Conservation (phyloP, 2,797 vertebrate genomes). For the Squalus acanthias region DNA sequence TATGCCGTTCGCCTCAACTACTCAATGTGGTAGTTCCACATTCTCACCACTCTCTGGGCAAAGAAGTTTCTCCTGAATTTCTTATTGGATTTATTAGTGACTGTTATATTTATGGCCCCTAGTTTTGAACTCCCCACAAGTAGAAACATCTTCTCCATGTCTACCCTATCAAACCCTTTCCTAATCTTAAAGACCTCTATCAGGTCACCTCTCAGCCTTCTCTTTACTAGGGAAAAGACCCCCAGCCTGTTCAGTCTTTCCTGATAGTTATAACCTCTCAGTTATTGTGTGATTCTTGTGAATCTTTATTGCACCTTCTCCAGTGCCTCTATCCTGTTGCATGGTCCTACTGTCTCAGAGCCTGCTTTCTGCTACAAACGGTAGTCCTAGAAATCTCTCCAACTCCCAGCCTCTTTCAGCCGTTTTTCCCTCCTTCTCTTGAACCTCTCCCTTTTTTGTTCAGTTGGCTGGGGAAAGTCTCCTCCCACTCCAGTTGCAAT, state of each 20-base stretch:
- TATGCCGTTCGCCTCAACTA: background rate
- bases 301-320: background rate
- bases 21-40: background rate
- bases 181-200: too few relatives aligned
- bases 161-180: background rate
- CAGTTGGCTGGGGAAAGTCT: background rate
- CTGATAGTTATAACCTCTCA: background rate
- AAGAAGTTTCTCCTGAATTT: background rate
- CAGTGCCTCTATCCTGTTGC: background rate
- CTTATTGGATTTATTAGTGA: background rate
- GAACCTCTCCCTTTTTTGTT: background rate
- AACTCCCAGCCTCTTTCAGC: too few relatives aligned
- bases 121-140: background rate
- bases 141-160: background rate
- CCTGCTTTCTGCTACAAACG: too few relatives aligned
- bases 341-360: too few relatives aligned
- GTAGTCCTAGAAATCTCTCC: background rate
- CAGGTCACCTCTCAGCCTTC: background rate
- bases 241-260: background rate
- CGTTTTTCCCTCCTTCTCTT: background rate
- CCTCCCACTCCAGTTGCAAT: too few relatives aligned
- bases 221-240: background rate
- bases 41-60: background rate
- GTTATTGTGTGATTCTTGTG: background rate
- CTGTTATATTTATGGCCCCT: background rate